Base-by-base conservation (phyloP, 64 coral and sea anemone genomes). In the Dendrophyllia cribrosa region DNA sequence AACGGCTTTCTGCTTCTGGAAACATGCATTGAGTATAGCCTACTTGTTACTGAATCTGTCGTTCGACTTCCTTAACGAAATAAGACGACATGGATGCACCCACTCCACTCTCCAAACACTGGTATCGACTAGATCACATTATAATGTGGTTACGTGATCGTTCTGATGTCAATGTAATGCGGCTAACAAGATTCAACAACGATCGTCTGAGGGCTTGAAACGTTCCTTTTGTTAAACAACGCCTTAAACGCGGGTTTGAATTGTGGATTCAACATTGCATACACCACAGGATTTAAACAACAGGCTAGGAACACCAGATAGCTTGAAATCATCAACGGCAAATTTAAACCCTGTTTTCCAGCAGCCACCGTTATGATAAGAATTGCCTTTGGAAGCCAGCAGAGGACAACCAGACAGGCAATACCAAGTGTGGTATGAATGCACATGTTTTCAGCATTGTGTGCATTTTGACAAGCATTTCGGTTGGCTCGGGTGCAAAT, bases 231-330 rank as follows among this genome's bases (percentile, higher is more conserved):
- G 8, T 49, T 48, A 48, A 83, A 51, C 0, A 83, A 66, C 9
- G 79, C 59, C 19, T 83, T 83, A 70, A 96, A 88, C 6, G 94
- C 89, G 50, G 77, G 66, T 48, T 90, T 91, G 23, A 96, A 83
- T 23, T 91, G 94, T 7, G 83, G 59, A 26, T 92, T 91, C 44
- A 96, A n/a, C 43, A 92, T 45, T 52, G 85, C 89, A 56, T 96
- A 96, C 7, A 92, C 74, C 58, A 96, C 64, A 20, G 94, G 94
- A 85, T 96, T 96, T 20, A 85, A 79, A 59, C 89, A 88, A 85
- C 94, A 92, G 25, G 72, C 82, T 16, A 90, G 14, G 43, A 92
- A 96, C 16, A 92, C 91, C 25, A 96, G 85, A 74, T 88, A 96
- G 24, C 78, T 91, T 2, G 47, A 88, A 23, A 58, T 66, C 79